These are phyloP conservation scores for Montipora sp. DNA, from an alignment of 64 coral and sea anemone genomes.

Conservation along the genomic window DNA sequence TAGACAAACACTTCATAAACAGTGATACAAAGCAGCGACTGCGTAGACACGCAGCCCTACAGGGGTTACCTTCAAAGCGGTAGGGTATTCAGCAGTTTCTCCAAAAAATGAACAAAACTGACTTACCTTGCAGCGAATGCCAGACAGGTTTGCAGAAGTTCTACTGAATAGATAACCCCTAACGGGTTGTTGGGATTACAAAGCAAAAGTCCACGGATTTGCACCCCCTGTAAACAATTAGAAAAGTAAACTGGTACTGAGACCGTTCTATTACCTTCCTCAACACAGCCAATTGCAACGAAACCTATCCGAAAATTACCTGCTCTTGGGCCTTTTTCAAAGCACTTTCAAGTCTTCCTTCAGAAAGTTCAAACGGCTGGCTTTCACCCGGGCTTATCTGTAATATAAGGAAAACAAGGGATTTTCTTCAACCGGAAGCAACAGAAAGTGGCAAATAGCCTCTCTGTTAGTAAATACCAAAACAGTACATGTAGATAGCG, in stretches of 20 bases:
- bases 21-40: too few relatives aligned
- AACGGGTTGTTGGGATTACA: constrained; percentile 89
- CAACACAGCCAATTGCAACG: too few relatives aligned
- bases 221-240: constrained; percentile 61
- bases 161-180: constrained; percentile 79
- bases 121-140: constrained; percentile 85
- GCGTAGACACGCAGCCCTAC: too few relatives aligned
- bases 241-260: too few relatives aligned
- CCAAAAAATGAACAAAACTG: not conserved
- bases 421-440: too few relatives aligned
- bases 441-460: too few relatives aligned
- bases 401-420: not conserved
- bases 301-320: not conserved
- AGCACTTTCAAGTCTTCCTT: constrained; percentile 59
- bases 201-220: constrained; percentile 77
- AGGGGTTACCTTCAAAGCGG: not conserved
- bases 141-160: constrained; percentile 72
- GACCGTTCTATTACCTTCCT: too few relatives aligned
- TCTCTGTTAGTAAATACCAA: too few relatives aligned
- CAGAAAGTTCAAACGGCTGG: constrained; percentile 81
- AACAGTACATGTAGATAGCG: too few relatives aligned
- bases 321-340: constrained; percentile 75
- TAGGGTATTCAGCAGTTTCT: not conserved
- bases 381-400: constrained; percentile 76
- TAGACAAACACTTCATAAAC: too few relatives aligned